A percentile compares a stretch with the other conserved stretches of the same genome.
These are phyloP conservation scores for Physella acuta DNA, from an alignment of 1,140 invertebrate genomes.

Conservation along the genomic window DNA sequence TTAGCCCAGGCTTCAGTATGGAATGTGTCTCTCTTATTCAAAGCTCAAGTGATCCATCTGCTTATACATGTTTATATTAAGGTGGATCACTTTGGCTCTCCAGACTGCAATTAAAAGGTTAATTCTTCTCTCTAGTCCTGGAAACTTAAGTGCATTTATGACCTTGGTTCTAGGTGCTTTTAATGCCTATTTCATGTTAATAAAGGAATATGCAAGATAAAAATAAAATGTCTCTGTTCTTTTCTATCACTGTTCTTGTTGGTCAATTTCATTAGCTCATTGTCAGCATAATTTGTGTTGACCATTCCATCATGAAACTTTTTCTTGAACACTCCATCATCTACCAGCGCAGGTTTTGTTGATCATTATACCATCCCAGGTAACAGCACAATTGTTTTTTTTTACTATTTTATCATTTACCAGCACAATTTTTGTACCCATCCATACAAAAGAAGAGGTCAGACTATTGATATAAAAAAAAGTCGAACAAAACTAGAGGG, in stretches of 20 bases:
- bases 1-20: no score
- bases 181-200: conserved; percentile 31
- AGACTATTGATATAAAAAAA: no score
- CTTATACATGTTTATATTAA: no score
- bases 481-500: no score
- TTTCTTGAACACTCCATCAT: not conserved
- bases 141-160: conserved; percentile 34
- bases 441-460: not conserved
- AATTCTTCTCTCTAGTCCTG: conserved; percentile 28
- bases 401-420: not conserved
- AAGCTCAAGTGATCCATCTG: no score
- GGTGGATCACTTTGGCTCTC: no score
- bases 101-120: no score
- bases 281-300: not conserved
- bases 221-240: not conserved
- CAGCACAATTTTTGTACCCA: not conserved
- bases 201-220: conserved; percentile 38
- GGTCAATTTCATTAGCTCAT: not conserved
- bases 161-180: conserved; percentile 35
- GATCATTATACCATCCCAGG: not conserved
- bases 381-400: not conserved
- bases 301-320: not conserved
- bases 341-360: not conserved
- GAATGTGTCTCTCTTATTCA: no score
- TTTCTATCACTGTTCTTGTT: not conserved